Evolutionary conservation across 2,888 invertebrate genomes (phyloP), one percentile per base, ranked within the genome.

Genomic region (Plutella xylostella): DNA sequence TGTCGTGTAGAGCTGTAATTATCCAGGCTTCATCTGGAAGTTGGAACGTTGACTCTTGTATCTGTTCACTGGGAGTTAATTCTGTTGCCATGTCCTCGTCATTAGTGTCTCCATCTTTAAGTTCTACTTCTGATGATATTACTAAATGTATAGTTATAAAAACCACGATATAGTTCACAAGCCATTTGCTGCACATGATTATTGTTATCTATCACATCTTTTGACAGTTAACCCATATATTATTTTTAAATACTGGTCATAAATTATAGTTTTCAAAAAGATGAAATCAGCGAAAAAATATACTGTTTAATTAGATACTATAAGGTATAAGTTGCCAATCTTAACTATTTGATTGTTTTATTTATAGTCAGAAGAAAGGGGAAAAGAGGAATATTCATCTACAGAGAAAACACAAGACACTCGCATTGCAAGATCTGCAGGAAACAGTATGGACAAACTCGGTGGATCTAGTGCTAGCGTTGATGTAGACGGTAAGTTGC

Each of bases 281-380:
- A n/a, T n/a, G n/a, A n/a, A n/a, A n/a, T n/a, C n/a, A n/a, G n/a
- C n/a, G n/a, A n/a, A n/a, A n/a, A n/a, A n/a, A n/a, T n/a, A n/a
- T n/a, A n/a, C n/a, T n/a, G n/a, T n/a, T n/a, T n/a, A n/a, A n/a
- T n/a, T n/a, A n/a, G n/a, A n/a, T n/a, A n/a, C n/a, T n/a, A n/a
- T n/a, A 28, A 28, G 2, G n/a, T 28, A 28, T 28, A n/a, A 6
- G n/a, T 12, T 28, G 28, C 3, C 7, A 28, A 28, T 4, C 2
- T 6, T 25, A 7, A 25, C 7, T 3, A n/a, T n/a, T 28, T 28
- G 7, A 12, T 6, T 28, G 3, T 17, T 21, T 44, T 38, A 43
- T 35, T 58, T 57, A 33, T 60, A 88, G 87, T 89, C 92, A 50
- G 92, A 92, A 78, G 92, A 92, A 78, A 84, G 92, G 47, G 89